Conservation (phyloP, 2,888 invertebrate genomes). For the Notodonta ziczac region DNA sequence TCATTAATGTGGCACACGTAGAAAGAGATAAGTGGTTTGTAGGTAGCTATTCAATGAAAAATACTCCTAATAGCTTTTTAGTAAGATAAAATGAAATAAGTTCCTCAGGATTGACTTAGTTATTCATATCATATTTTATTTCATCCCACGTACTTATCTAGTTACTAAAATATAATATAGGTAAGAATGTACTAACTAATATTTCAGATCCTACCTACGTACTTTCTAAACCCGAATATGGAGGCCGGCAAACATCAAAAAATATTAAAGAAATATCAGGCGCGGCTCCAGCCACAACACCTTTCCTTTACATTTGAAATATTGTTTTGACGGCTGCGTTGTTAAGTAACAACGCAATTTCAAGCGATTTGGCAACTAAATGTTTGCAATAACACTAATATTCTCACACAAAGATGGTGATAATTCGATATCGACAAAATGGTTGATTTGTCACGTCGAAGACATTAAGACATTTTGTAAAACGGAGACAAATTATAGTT, state of each 20-base stretch:
- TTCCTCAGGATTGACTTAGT: no score
- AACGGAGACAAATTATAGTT: background rate
- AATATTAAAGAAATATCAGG: background rate
- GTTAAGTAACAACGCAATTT: slow-evolving; percentile 28
- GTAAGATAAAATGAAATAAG: no score
- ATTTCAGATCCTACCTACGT: background rate
- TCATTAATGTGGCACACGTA: background rate
- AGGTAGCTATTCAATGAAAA: background rate
- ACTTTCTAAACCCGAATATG: background rate
- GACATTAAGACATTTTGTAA: background rate
- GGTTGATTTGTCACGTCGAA: slow-evolving; percentile 4
- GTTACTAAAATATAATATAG: no score
- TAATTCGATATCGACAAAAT: slow-evolving; percentile 23
- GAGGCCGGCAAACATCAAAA: background rate
- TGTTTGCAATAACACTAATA: slow-evolving; percentile 22
- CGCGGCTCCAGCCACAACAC: background rate
- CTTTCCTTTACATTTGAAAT: slow-evolving; percentile 10
- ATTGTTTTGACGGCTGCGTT: slow-evolving; percentile 16
- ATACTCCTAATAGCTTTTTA: no score
- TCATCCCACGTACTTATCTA: no score
- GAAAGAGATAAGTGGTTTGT: background rate
- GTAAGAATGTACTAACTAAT: no score
- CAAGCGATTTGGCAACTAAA: slow-evolving; percentile 30
- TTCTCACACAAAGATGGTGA: slow-evolving; percentile 20
- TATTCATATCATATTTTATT: no score